A percentile compares a stretch with the other conserved stretches of the same genome.
These are phyloP conservation scores for Spisula solida DNA, from an alignment of 2,888 invertebrate species.

Conservation along the genomic window DNA sequence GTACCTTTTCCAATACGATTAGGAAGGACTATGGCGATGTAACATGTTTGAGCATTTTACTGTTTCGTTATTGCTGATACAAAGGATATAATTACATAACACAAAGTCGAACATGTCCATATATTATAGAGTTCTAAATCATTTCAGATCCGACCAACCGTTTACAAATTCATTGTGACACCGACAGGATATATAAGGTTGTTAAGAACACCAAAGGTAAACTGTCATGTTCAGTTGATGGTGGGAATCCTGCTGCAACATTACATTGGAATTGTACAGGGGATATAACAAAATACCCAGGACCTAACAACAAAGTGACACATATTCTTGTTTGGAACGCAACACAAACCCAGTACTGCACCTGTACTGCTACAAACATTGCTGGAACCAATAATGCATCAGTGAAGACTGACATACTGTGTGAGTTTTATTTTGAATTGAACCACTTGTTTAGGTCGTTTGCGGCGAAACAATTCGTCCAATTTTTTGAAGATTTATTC, in stretches of 20 bases:
- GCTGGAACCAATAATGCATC: not conserved
- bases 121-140: too few relatives aligned
- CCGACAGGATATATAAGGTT: not conserved
- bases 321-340: not conserved
- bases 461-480: too few relatives aligned
- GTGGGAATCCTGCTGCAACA: not conserved
- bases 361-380: not conserved
- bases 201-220: not conserved
- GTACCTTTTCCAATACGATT: too few relatives aligned
- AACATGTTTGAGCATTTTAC: too few relatives aligned
- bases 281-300: not conserved
- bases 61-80: too few relatives aligned
- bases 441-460: too few relatives aligned
- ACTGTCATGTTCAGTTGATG: not conserved
- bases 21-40: too few relatives aligned
- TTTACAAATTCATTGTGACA: not conserved
- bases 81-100: too few relatives aligned
- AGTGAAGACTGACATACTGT: not conserved
- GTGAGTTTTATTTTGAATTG: not conserved
- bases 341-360: conserved; percentile 1
- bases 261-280: conserved; percentile 9
- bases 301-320: not conserved
- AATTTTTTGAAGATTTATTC: too few relatives aligned
- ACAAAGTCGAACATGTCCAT: too few relatives aligned
- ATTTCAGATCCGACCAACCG: too few relatives aligned